Base-by-base conservation (phyloP, 2,888 invertebrate genomes). In the Torymus tubicola region DNA sequence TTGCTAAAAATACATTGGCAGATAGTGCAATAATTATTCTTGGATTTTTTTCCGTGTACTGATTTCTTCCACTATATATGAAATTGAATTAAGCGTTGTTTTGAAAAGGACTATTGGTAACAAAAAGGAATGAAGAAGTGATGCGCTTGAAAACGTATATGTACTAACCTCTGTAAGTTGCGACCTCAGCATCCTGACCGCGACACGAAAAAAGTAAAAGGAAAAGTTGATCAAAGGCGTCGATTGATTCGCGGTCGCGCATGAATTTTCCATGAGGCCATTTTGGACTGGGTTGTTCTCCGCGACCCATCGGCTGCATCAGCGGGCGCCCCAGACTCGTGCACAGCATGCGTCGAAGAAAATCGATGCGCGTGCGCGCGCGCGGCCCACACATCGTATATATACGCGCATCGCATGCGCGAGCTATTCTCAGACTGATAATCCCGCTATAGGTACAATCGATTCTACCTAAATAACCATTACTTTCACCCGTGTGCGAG, bases 241-340 rank as follows among this genome's bases (percentile, higher is more conserved):
- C 58, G 67, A 75, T 75, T 67, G 67, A 67, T 75, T 58, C 50
- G 52, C 67, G 52, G 74, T 31, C 64, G 67, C 16, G 58, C 50
- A 60, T 58, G 74, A 74, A 67, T 74, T 58, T 65, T 65, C 74
- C 65, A 74, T 74, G 57, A 74, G 65, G 65, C 50, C 57, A 52
- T 50, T 21, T 24, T 31, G 31, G 31, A 2, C 55, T 55, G 14
- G 42, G 12, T n/a, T 8, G 8, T 12, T n/a, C n/a, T 52, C 68
- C 24, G 52, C 67, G 18, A 4, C 4, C 53, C 2, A n/a, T n/a
- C n/a, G n/a, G n/a, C n/a, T n/a, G n/a, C n/a, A n/a, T n/a, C n/a
- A n/a, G 67, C 4, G 16, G 13, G 4, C 18, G 57, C 11, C 18
- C 11, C 16, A 12, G 21, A 60, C 14, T 5, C 24, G 24, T 1